phyloP scores from a whole-genome alignment of 2,797 vertebrate genomes.

The Pipistrellus nathusii region DNA sequence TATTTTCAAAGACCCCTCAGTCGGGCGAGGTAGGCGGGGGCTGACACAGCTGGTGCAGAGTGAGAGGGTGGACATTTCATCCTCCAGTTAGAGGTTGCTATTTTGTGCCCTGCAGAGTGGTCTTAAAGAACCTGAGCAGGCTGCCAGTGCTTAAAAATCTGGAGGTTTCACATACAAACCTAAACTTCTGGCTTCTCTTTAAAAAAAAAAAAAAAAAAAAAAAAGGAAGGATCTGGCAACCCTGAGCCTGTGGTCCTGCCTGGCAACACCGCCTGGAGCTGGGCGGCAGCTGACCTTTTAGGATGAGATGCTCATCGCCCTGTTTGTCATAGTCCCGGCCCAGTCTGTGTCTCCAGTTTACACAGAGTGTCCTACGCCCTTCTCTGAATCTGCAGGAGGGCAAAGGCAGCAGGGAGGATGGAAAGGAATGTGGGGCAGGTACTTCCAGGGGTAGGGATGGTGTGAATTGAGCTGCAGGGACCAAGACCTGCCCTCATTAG shows the following conservation, averaged over 20 bases:
- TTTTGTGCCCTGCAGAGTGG: not conserved
- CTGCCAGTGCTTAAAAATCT: constrained; percentile 46
- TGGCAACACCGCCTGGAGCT: not conserved
- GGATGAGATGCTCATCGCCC: not conserved
- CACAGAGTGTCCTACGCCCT: not conserved
- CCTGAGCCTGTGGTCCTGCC: not conserved
- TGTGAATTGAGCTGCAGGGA: not conserved
- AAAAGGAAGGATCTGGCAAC: not conserved
- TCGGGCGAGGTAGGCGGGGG: not conserved
- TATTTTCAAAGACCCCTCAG: not conserved
- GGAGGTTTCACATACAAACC: constrained; percentile 49
- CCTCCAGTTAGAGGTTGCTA: not conserved
- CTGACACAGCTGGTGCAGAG: not conserved
- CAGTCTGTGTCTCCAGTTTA: not conserved
- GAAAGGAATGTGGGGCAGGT: not conserved
- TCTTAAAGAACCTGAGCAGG: constrained; percentile 47
- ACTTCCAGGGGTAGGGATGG: not conserved
- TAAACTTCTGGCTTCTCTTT: constrained; percentile 38
- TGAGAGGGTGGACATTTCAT: not conserved
- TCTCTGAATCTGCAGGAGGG: not conserved
- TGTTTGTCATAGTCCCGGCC: not conserved
- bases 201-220: constrained; percentile 2
- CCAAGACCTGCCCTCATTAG: not conserved
- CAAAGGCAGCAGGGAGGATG: not conserved
- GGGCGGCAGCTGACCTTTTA: not conserved